phyloP scores from a whole-genome alignment of 2,113 vertebrate genomes.

The Phalacrocorax carbo region DNA sequence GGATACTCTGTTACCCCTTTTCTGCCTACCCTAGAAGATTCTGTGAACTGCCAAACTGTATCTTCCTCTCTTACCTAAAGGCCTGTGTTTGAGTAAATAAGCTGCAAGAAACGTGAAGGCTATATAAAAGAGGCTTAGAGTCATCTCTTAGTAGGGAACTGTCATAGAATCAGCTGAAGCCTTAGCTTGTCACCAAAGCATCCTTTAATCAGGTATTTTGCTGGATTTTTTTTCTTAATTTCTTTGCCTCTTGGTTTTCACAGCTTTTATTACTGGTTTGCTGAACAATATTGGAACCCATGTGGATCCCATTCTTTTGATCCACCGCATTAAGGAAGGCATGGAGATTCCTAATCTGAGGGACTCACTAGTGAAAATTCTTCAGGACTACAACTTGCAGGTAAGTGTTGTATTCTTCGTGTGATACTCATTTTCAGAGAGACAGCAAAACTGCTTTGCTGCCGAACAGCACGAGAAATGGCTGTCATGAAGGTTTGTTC shows the following conservation, averaged over 20 bases:
- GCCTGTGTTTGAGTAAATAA: not conserved
- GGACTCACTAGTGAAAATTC: constrained; percentile 96
- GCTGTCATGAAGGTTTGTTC: not conserved
- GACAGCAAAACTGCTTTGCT: not conserved
- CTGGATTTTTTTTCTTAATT: not conserved
- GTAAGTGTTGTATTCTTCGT: constrained; percentile 59
- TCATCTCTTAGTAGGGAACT: not conserved
- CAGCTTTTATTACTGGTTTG: constrained; percentile 97
- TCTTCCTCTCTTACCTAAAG: not conserved
- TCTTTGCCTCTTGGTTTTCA: not conserved
- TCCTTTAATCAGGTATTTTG: not conserved
- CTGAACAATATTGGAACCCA: constrained; percentile 98
- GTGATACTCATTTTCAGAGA: not conserved
- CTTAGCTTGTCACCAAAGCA: not conserved
- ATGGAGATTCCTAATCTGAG: constrained; percentile 98
- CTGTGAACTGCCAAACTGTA: not conserved
- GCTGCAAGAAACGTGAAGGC: not conserved
- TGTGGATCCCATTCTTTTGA: constrained; percentile 95
- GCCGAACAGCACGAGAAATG: not conserved
- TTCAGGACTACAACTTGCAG: constrained; percentile 98
- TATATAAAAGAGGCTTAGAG: not conserved
- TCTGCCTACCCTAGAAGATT: not conserved
- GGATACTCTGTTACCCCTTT: not conserved
- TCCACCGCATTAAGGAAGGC: constrained; percentile 96
- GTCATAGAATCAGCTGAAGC: not conserved